phyloP scores from a whole-genome alignment of 2,113 vertebrate species.

The Leptobrachium ailaonicum region DNA sequence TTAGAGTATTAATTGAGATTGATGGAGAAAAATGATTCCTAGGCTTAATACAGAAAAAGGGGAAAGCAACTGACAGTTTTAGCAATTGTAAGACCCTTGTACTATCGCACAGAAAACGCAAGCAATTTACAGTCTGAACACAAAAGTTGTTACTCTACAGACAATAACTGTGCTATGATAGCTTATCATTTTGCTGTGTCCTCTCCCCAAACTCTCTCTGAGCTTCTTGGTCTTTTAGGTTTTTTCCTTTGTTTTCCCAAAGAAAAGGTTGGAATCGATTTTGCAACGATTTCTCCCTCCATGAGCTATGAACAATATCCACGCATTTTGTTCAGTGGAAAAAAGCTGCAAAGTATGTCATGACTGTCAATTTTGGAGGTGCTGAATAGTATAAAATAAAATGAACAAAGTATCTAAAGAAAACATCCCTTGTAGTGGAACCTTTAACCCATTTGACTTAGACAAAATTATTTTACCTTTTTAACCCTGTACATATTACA shows the following conservation, averaged over 20 bases:
- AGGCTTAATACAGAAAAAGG: too few relatives aligned
- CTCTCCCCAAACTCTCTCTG: neutral
- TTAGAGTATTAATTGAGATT: too few relatives aligned
- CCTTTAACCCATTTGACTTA: too few relatives aligned
- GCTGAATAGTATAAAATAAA: too few relatives aligned
- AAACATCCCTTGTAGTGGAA: too few relatives aligned
- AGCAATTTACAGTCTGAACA: slow-evolving; percentile 44
- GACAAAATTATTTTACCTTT: too few relatives aligned
- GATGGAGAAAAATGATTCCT: too few relatives aligned
- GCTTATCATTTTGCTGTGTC: slow-evolving; percentile 18
- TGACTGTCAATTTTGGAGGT: too few relatives aligned
- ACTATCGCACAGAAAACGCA: slow-evolving; percentile 30
- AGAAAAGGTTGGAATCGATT: slow-evolving; percentile 36
- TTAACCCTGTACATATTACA: too few relatives aligned
- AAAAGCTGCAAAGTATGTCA: too few relatives aligned
- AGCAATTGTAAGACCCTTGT: slow-evolving; percentile 38
- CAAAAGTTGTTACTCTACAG: slow-evolving; percentile 41
- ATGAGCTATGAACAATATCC: slow-evolving; percentile 8
- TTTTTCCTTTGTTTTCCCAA: neutral
- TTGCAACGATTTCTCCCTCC: too few relatives aligned
- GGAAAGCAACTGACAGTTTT: slow-evolving; percentile 30
- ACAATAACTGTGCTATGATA: slow-evolving; percentile 38
- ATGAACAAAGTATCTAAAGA: too few relatives aligned
- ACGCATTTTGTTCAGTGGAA: neutral
- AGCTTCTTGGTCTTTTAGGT: slow-evolving; percentile 2